Evolutionary conservation across 1,140 invertebrate genomes (phyloP).

Genomic region (Drosophila ananassae): DNA sequence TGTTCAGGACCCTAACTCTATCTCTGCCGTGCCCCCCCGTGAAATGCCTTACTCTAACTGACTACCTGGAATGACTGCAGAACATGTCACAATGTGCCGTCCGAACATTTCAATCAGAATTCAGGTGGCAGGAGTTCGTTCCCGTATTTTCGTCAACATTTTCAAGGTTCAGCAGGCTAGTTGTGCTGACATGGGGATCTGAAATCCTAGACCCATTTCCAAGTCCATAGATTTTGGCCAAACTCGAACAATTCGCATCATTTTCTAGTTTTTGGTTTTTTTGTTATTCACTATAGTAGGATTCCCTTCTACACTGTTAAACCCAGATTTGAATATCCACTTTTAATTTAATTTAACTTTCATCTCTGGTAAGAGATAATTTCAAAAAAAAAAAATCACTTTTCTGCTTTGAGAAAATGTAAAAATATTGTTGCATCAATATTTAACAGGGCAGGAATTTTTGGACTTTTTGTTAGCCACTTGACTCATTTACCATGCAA

Average conservation of each 20-base stretch:
- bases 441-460: constrained; percentile 30
- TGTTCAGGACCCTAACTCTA: constrained; percentile 1
- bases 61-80: constrained; percentile 28
- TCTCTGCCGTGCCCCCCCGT: not conserved
- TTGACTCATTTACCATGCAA: constrained; percentile 75
- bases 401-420: not conserved
- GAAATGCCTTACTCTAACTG: not conserved
- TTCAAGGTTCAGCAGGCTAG: not conserved
- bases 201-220: constrained; percentile 18
- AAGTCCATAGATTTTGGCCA: constrained; percentile 17
- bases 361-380: constrained; percentile 43
- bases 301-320: not conserved
- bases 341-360: constrained; percentile 48
- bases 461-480: constrained; percentile 44
- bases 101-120: constrained; percentile 71
- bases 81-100: constrained; percentile 35
- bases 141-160: not conserved
- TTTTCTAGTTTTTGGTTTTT: not conserved
- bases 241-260: constrained; percentile 28
- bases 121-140: constrained; percentile 15
- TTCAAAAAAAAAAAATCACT: constrained; percentile 5
- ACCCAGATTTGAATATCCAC: not conserved
- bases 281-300: not conserved
- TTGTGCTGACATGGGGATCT: constrained; percentile 36
- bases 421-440: constrained; percentile 30